Percentiles rank a stretch among this genome's conserved stretches.
Conservation (phyloP, 1,140 invertebrate genomes). For the Drosophila bipectinata region DNA sequence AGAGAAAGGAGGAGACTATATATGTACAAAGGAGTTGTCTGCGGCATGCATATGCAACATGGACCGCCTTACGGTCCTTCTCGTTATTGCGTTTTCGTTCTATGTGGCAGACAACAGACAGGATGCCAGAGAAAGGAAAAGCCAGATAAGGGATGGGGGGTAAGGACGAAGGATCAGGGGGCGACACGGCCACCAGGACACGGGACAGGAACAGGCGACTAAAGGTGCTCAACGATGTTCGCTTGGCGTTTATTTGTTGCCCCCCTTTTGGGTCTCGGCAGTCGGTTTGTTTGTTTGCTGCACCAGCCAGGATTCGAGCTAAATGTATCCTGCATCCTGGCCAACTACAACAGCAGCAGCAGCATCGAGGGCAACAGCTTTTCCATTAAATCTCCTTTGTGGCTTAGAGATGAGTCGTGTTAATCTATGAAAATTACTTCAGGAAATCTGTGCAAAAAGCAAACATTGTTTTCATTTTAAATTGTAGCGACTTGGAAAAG, state of each 20-base stretch:
- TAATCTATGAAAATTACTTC: slow-evolving; percentile 1
- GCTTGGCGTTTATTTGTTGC: slow-evolving; percentile 73
- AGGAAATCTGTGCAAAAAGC: not conserved
- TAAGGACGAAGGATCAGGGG: not conserved
- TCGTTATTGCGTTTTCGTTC: slow-evolving; percentile 50
- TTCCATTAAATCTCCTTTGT: slow-evolving; percentile 74
- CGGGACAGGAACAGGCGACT: slow-evolving; percentile 29
- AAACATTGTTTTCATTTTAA: not conserved
- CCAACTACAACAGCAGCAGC: slow-evolving; percentile 26
- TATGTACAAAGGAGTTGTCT: slow-evolving; percentile 56
- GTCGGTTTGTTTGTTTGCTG: slow-evolving; percentile 43
- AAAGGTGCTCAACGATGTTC: slow-evolving; percentile 55
- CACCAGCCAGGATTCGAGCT: slow-evolving; percentile 39
- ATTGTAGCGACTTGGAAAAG: not conserved
- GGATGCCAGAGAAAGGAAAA: slow-evolving; percentile 34
- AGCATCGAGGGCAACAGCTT: slow-evolving; percentile 50
- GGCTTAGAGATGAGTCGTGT: slow-evolving; percentile 28
- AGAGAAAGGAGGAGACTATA: not conserved
- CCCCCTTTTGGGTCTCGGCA: slow-evolving; percentile 49
- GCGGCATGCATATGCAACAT: slow-evolving; percentile 55
- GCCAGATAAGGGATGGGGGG: not conserved
- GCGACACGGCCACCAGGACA: not conserved
- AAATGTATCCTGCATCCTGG: slow-evolving; percentile 20
- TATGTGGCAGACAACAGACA: slow-evolving; percentile 58
- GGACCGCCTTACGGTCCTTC: slow-evolving; percentile 25